Evolutionary conservation across 30 jellyfish, hydroid and myxozoan genomes (phyloP).

Genomic region (Cassiopea xamachana): DNA sequence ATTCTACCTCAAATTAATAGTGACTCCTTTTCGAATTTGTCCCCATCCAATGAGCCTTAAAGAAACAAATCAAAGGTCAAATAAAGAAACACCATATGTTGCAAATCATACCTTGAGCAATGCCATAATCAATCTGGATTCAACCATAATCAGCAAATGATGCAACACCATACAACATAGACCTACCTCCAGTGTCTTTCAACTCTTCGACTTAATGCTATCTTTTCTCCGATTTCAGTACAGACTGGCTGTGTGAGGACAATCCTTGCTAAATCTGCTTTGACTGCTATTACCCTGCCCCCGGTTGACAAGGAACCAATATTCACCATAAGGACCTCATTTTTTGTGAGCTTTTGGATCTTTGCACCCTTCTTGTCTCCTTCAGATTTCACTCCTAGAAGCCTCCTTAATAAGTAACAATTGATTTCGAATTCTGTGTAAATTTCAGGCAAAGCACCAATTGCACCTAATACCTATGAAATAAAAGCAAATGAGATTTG

Average conservation of each 20-base stretch:
- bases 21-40: constrained; percentile 98
- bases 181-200: constrained; percentile 99
- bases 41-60: constrained; percentile 99
- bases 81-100: neutral
- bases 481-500: neutral
- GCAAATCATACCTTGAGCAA: neutral
- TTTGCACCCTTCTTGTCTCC: constrained; percentile 99
- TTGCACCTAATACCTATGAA: constrained; percentile 93
- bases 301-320: constrained; percentile 99
- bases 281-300: constrained; percentile 99
- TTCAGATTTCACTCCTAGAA: constrained; percentile 98
- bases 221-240: constrained; percentile 98
- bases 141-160: neutral
- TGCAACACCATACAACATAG: neutral
- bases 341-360: constrained; percentile 94
- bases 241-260: constrained; percentile 99
- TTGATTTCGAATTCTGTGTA: constrained; percentile 96
- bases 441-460: constrained; percentile 99
- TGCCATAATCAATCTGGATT: neutral
- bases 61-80: neutral
- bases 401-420: constrained; percentile 87
- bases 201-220: constrained; percentile 98
- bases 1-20: constrained; percentile 77
- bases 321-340: constrained; percentile 98
- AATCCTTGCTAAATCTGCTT: constrained; percentile 97